Conservation (phyloP, 2,113 vertebrate species). For the Myotis brandtii region DNA sequence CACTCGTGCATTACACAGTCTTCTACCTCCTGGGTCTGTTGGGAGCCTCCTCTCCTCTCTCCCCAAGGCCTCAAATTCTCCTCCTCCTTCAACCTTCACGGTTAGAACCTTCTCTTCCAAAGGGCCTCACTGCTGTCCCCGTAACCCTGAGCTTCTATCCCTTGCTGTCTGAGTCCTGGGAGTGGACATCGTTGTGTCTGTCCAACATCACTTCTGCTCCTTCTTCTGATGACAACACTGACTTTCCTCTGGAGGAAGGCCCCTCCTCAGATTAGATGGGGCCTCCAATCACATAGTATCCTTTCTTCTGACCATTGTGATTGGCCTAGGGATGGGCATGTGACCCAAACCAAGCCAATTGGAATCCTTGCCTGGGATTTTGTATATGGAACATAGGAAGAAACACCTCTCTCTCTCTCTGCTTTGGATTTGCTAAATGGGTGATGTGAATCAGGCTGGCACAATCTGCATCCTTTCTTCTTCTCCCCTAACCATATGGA, state of each 20-base stretch:
- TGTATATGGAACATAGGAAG: not conserved
- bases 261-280: not conserved
- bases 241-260: not conserved
- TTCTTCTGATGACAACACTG: not conserved
- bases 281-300: not conserved
- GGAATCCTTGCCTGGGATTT: slow-evolving; percentile 47
- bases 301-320: not conserved
- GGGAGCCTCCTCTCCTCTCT: not conserved
- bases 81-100: not conserved
- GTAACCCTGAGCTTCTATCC: not conserved
- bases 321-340: not conserved
- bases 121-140: not conserved
- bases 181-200: not conserved
- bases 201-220: not conserved
- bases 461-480: not conserved
- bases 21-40: not conserved
- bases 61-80: not conserved
- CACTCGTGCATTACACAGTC: not conserved
- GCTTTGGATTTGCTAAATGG: not conserved
- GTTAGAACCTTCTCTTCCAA: not conserved
- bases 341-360: slow-evolving; percentile 7
- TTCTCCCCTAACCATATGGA: not conserved
- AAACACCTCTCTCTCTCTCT: not conserved
- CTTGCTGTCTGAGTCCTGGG: not conserved
- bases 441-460: not conserved